A percentile compares a stretch with the other conserved stretches of the same genome.
Evolutionary conservation across 2,888 invertebrate genomes (phyloP).

Genomic region (Lutraria lutraria): DNA sequence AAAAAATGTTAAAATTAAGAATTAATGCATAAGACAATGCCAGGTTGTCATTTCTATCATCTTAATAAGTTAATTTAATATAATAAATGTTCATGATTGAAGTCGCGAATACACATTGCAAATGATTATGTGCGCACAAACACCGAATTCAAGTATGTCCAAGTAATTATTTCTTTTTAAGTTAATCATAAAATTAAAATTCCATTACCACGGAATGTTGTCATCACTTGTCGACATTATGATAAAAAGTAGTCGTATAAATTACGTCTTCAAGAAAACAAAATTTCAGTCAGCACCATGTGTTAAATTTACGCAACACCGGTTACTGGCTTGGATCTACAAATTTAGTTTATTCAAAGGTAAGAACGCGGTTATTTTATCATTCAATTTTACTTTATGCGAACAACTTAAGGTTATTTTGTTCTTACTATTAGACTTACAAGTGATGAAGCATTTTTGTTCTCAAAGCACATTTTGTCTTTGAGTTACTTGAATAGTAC

Average conservation of each 20-base stretch:
- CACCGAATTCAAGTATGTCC: neutral
- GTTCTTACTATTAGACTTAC: neutral
- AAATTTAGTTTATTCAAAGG: neutral
- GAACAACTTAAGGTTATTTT: neutral
- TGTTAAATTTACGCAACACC: neutral
- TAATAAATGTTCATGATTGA: neutral
- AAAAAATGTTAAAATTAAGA: neutral
- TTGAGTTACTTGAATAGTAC: neutral
- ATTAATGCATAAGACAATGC: neutral
- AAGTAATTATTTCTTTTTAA: neutral
- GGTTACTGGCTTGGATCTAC: neutral
- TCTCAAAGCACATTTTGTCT: neutral
- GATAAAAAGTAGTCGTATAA: neutral
- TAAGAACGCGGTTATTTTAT: neutral
- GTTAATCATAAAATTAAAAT: neutral
- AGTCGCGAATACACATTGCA: constrained; percentile 12
- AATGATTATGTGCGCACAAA: too few relatives aligned
- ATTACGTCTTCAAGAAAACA: neutral
- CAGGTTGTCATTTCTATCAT: neutral
- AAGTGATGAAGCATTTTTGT: neutral
- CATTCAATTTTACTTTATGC: neutral
- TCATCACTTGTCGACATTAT: neutral
- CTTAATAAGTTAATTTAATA: neutral
- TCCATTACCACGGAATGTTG: neutral
- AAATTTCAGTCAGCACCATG: neutral